phyloP scores from a whole-genome alignment of 2,888 invertebrate species.

The Acanthosepion pharaonis region DNA sequence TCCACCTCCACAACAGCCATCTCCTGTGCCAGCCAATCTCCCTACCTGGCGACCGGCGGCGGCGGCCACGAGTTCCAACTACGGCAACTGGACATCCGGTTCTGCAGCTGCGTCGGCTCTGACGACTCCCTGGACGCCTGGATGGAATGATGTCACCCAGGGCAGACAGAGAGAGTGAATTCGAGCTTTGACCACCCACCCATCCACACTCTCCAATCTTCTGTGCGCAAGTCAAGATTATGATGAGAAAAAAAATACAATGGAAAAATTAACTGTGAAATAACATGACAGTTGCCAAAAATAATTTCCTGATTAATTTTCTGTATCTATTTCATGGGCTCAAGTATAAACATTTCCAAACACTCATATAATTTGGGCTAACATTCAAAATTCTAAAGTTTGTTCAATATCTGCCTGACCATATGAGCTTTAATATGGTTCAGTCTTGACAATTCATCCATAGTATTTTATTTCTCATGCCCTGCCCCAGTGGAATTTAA shows the following conservation, averaged over 20 bases:
- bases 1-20: background rate
- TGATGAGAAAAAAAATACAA: background rate
- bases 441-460: background rate
- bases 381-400: background rate
- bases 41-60: slow-evolving; percentile 25
- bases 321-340: background rate
- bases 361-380: background rate
- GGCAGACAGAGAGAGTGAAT: slow-evolving; percentile 41
- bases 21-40: background rate
- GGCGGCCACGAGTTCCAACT: background rate
- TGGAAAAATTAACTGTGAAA: background rate
- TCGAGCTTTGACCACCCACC: slow-evolving; percentile 12
- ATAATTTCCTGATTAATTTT: background rate
- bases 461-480: background rate
- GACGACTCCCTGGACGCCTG: slow-evolving; percentile 40
- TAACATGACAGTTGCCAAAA: background rate
- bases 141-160: slow-evolving; percentile 6
- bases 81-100: slow-evolving; percentile 37
- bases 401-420: background rate
- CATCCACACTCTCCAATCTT: background rate
- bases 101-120: slow-evolving; percentile 38
- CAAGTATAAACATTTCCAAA: background rate
- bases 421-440: background rate
- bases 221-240: background rate
- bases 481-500: background rate